Evolutionary conservation across 2,888 invertebrate species (phyloP).

Genomic region (Zootermopsis nevadensis): DNA sequence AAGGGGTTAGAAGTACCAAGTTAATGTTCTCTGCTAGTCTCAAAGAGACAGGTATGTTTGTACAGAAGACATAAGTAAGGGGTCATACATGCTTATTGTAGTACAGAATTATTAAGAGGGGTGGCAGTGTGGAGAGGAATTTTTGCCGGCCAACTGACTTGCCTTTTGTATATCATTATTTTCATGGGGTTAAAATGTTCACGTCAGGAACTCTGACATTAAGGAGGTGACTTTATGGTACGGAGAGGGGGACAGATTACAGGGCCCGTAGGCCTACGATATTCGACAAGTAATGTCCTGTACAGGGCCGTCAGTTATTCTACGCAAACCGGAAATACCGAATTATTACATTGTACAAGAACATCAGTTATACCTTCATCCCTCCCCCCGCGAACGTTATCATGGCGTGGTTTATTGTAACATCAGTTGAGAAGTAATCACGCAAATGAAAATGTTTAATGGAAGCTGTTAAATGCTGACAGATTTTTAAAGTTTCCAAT

Average conservation of each 20-base stretch:
- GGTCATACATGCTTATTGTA: not conserved
- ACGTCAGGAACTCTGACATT: constrained; percentile 7
- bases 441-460: too few species aligned
- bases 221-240: not conserved
- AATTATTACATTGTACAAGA: too few species aligned
- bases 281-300: not conserved
- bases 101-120: not conserved
- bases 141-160: constrained; percentile 9
- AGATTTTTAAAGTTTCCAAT: too few species aligned
- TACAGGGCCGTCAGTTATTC: not conserved
- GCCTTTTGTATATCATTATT: constrained; percentile 3
- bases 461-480: too few species aligned
- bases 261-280: not conserved
- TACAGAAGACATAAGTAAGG: not conserved
- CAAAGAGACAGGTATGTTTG: constrained; percentile 33
- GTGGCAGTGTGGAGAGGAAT: not conserved
- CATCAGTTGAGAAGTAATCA: too few species aligned
- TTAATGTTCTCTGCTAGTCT: not conserved
- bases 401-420: too few species aligned
- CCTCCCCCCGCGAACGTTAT: too few species aligned
- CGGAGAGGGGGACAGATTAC: not conserved
- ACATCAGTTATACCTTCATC: too few species aligned
- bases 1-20: constrained; percentile 3
- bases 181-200: constrained; percentile 25
- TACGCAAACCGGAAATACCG: not conserved